Conservation (phyloP, 2,113 vertebrate genomes). For the Sylvia atricapilla region DNA sequence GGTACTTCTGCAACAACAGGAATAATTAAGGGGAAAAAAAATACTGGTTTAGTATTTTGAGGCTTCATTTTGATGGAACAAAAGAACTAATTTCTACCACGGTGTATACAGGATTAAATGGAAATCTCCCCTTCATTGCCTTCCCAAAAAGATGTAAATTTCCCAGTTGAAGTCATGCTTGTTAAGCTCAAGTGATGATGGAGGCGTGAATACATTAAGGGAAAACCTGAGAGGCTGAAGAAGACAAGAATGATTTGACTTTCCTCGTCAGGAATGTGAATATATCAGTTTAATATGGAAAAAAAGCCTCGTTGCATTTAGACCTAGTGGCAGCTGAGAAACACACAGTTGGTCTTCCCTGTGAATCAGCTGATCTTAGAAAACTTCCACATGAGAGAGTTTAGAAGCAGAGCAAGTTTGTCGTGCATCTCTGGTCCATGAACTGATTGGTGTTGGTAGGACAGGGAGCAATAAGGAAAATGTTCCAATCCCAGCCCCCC, state of each 20-base stretch:
- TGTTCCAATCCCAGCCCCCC: background rate
- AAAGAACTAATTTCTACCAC: constrained; percentile 27
- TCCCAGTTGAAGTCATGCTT: background rate
- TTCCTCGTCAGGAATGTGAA: background rate
- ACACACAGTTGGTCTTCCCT: background rate
- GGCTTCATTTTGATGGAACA: constrained; percentile 4
- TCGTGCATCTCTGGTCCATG: background rate
- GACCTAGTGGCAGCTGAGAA: background rate
- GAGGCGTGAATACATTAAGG: background rate
- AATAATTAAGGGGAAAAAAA: constrained; percentile 15
- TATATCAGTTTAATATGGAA: background rate
- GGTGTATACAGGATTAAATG: background rate
- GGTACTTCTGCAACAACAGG: constrained; percentile 24
- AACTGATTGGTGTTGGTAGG: background rate
- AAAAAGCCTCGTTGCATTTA: background rate
- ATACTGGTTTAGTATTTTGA: background rate
- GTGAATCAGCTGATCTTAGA: background rate
- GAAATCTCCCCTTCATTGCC: background rate
- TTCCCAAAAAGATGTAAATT: background rate
- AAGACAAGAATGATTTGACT: background rate
- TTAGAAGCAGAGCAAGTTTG: background rate
- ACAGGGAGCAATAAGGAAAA: background rate
- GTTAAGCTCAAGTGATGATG: background rate
- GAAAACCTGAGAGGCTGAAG: background rate
- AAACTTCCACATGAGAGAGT: background rate